A percentile compares a stretch with the other conserved stretches of the same genome.
Evolutionary conservation across 2,113 vertebrate genomes (phyloP).

Genomic region (Vulpes vulpes): DNA sequence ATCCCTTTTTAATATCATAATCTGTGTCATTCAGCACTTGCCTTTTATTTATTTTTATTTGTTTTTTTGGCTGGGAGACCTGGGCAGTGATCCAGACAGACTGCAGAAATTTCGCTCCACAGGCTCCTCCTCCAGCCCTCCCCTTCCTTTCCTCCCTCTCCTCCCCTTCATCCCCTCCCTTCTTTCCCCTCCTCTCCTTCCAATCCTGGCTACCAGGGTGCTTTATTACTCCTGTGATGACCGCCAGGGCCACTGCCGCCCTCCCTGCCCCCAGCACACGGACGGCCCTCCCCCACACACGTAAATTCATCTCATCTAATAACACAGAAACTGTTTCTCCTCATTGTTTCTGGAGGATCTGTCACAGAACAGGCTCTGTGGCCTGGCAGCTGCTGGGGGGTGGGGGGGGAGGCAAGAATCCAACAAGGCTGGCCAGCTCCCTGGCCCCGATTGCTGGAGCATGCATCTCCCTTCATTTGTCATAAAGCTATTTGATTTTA

Average conservation of each 20-base stretch:
- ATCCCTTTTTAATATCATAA: conserved; percentile 85
- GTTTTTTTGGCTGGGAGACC: conserved; percentile 83
- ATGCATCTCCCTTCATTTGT: not conserved
- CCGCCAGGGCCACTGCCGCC: not conserved
- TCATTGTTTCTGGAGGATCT: conserved; percentile 80
- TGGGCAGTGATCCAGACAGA: conserved; percentile 85
- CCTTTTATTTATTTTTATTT: conserved; percentile 85
- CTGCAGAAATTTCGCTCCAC: conserved; percentile 71
- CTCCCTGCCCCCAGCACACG: not conserved
- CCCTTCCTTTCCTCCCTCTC: not conserved
- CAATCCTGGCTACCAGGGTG: conserved; percentile 21
- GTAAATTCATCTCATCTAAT: conserved; percentile 83
- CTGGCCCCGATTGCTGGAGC: conserved; percentile 28
- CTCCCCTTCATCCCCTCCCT: not conserved
- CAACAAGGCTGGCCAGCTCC: conserved; percentile 54
- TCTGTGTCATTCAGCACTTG: conserved; percentile 84
- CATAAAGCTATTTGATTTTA: conserved; percentile 50
- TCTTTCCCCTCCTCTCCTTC: not conserved
- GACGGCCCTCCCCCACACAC: conserved; percentile 60
- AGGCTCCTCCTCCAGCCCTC: conserved; percentile 63
- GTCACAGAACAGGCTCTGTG: conserved; percentile 77
- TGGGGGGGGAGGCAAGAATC: conserved; percentile 63
- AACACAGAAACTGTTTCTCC: conserved; percentile 78
- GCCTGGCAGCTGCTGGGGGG: conserved; percentile 71
- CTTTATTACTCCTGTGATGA: conserved; percentile 61